These are phyloP conservation scores for Octopus bimaculoides DNA, from an alignment of 1,140 invertebrate species.

Conservation along the genomic window DNA sequence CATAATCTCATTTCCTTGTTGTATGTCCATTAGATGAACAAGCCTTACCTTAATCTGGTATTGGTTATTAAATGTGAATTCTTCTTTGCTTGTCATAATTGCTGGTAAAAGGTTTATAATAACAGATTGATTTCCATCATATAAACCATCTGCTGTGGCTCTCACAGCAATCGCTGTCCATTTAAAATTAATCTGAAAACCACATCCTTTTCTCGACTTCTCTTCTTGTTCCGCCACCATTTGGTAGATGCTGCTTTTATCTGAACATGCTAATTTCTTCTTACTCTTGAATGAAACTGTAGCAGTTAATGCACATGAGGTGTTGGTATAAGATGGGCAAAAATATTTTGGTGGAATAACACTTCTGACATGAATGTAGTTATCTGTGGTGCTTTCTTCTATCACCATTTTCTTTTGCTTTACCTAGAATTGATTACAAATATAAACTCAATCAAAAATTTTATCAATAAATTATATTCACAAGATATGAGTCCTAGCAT, in stretches of 20 bases:
- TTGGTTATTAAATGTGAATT: too few species aligned
- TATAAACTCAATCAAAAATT: too few species aligned
- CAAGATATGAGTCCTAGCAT: too few species aligned
- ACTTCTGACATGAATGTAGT: slow-evolving; percentile 17
- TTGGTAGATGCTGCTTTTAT: slow-evolving; percentile 22
- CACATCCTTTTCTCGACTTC: background rate
- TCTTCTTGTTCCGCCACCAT: slow-evolving; percentile 20
- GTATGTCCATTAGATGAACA: too few species aligned
- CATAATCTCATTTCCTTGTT: too few species aligned
- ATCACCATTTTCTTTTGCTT: slow-evolving; percentile 16
- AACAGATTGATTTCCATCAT: slow-evolving; percentile 23
- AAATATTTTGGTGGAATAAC: slow-evolving; percentile 30
- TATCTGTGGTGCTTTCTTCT: slow-evolving; percentile 18
- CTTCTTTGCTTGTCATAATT: too few species aligned
- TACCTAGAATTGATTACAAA: too few species aligned
- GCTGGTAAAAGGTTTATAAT: slow-evolving; percentile 21
- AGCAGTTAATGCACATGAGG: slow-evolving; percentile 25
- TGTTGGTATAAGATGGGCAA: slow-evolving; percentile 26
- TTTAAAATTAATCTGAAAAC: slow-evolving; percentile 21
- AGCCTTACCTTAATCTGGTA: too few species aligned
- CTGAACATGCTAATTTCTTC: slow-evolving; percentile 17
- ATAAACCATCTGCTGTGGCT: slow-evolving; percentile 32
- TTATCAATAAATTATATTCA: too few species aligned
- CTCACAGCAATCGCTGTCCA: slow-evolving; percentile 30
- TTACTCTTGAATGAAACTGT: slow-evolving; percentile 16